Conservation (phyloP, 2,888 invertebrate species). For the Operophtera brumata region DNA sequence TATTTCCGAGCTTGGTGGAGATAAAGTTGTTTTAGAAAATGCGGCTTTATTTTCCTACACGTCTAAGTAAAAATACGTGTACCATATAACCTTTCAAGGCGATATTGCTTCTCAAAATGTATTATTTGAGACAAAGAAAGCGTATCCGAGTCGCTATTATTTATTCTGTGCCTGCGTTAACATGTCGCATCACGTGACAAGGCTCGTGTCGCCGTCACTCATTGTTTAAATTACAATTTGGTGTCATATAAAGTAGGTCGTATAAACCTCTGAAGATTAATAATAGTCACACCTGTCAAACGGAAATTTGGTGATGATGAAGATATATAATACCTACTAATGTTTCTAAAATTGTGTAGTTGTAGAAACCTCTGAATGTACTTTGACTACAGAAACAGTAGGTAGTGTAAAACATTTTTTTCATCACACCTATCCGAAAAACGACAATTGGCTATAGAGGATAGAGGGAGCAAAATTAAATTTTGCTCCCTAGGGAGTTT, state of each 20-base stretch:
- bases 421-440: no score
- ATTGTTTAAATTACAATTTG: constrained; percentile 13
- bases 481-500: no score
- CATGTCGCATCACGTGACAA: constrained; percentile 3
- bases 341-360: no score
- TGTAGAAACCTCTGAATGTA: no score
- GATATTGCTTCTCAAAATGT: background rate
- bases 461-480: no score
- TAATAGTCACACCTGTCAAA: background rate
- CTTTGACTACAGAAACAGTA: no score
- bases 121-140: background rate
- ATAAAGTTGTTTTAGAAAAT: no score
- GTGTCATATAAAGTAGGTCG: constrained; percentile 7
- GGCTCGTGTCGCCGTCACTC: constrained; percentile 12
- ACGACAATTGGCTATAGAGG: no score
- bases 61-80: background rate
- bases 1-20: no score
- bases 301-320: no score
- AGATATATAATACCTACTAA: no score
- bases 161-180: background rate
- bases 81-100: background rate
- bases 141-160: background rate
- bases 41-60: background rate
- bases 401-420: no score
- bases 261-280: background rate